A percentile compares a stretch with the other conserved stretches of the same genome.
These are phyloP conservation scores for Hemaris fuciformis DNA, from an alignment of 2,888 invertebrate species.

Conservation along the genomic window DNA sequence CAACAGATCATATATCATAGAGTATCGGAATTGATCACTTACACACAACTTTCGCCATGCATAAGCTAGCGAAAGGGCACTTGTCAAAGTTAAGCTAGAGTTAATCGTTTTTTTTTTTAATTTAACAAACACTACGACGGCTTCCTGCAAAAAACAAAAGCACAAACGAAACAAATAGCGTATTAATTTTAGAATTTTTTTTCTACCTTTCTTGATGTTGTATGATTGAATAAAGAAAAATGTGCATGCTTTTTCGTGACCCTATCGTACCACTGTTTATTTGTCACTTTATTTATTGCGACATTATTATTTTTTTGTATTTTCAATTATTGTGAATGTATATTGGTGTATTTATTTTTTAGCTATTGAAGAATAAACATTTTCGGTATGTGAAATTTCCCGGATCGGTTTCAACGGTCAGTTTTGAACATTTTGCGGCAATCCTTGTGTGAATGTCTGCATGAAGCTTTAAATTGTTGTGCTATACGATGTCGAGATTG, in stretches of 20 bases:
- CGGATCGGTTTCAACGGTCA: slow-evolving; percentile 78
- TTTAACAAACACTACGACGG: neutral
- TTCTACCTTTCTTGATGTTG: neutral
- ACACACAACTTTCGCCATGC: neutral
- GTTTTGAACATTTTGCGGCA: slow-evolving; percentile 65
- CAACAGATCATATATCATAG: too few relatives aligned
- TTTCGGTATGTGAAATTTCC: slow-evolving; percentile 82
- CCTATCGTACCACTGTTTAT: slow-evolving; percentile 20
- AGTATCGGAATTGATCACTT: too few relatives aligned
- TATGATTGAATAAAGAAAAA: neutral
- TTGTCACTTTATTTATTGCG: slow-evolving; percentile 27
- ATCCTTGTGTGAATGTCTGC: slow-evolving; percentile 65
- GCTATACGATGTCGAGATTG: slow-evolving; percentile 22
- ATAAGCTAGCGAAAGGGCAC: neutral
- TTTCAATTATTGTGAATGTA: slow-evolving; percentile 65
- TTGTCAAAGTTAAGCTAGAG: neutral
- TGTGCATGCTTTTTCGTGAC: slow-evolving; percentile 16
- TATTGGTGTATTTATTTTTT: slow-evolving; percentile 80
- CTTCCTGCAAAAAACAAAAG: slow-evolving; percentile 2
- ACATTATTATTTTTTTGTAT: slow-evolving; percentile 36
- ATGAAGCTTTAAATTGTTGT: slow-evolving; percentile 57
- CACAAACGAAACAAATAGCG: neutral
- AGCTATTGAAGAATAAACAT: slow-evolving; percentile 80
- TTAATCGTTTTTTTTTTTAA: neutral
- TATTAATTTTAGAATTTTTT: neutral